Evolutionary conservation across 2,797 vertebrate genomes (phyloP), one percentile per base, ranked within the genome.

Genomic region (Micromesistius poutassou): DNA sequence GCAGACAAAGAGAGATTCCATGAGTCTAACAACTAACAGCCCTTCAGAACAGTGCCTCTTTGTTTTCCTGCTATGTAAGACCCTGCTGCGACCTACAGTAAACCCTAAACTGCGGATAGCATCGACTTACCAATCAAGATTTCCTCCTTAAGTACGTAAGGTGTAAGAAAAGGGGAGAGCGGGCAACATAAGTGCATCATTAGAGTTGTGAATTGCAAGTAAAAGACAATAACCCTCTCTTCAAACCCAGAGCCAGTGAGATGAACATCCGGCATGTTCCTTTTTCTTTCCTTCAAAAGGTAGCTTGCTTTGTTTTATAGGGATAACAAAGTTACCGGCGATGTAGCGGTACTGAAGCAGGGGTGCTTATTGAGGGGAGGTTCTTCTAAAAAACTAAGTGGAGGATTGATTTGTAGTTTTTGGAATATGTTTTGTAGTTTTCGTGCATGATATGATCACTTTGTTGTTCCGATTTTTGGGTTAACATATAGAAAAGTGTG

Each of bases 81-180:
- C 90, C 90, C 95, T 96, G 88, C 91, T 94, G 95, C 96, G 95
- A 95, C 96, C 96, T 96, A 96, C 95, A 97, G 94, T 93, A 96
- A 95, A 97, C 93, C 97, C 97, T 99, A 90, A 95, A 95, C 97
- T 98, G 97, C 95, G 94, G 95, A 96, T 96, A 94, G 95, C 94
- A 97, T 98, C 97, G 94, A 99, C 98, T 99, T 99, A 99, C 98
- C 98, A 98, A 99, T 97, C 97, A 97, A 97, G 98, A 97, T 95
- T 96, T 99, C 98, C 98, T 99, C 98, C 98, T 99, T 99, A 98
- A 98, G 97, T 98, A 98, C 96, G 98, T 97, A 98, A 97, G 97
- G 97, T 99, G 98, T 97, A 98, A 98, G 97, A 98, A 98, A 98
- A 98, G 97, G 97, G 97, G 98, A 98, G 97, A 98, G 96, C 95